Evolutionary conservation across 2,113 vertebrate species (phyloP).

Genomic region (Tragelaphus imberbis): DNA sequence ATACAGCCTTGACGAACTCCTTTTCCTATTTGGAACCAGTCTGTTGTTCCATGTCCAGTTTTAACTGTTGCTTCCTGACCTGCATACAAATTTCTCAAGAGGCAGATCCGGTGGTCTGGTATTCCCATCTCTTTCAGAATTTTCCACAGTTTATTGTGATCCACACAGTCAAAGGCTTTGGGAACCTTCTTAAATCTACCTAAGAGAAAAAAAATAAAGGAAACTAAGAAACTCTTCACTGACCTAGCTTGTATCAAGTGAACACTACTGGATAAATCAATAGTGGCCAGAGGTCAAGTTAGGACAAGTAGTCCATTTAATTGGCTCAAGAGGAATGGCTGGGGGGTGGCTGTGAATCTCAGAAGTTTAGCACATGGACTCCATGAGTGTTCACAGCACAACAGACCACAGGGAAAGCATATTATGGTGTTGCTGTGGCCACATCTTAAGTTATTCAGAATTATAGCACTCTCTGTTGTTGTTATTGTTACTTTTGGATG

Average conservation of each 20-base stretch:
- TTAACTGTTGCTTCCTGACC: too few relatives aligned
- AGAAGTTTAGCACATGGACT: neutral
- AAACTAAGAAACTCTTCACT: neutral
- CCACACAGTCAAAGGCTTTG: too few relatives aligned
- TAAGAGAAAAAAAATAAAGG: neutral
- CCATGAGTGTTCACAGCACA: neutral
- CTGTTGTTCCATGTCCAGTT: too few relatives aligned
- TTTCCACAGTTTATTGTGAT: too few relatives aligned
- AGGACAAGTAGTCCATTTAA: neutral
- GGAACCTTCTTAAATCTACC: neutral
- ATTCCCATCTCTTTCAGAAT: too few relatives aligned
- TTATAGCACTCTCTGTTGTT: neutral
- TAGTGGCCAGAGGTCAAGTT: neutral
- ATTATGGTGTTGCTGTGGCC: accelerated
- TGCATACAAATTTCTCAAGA: too few relatives aligned
- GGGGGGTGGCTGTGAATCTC: neutral
- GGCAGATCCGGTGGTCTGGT: too few relatives aligned
- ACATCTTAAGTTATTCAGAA: neutral
- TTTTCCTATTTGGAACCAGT: too few relatives aligned
- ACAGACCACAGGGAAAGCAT: neutral
- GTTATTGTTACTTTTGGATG: neutral
- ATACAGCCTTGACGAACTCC: too few relatives aligned
- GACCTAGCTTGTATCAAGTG: neutral
- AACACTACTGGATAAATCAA: neutral
- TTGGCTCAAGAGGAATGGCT: neutral